Evolutionary conservation across 2,113 vertebrate genomes (phyloP).

Genomic region (Neomonachus schauinslandi): DNA sequence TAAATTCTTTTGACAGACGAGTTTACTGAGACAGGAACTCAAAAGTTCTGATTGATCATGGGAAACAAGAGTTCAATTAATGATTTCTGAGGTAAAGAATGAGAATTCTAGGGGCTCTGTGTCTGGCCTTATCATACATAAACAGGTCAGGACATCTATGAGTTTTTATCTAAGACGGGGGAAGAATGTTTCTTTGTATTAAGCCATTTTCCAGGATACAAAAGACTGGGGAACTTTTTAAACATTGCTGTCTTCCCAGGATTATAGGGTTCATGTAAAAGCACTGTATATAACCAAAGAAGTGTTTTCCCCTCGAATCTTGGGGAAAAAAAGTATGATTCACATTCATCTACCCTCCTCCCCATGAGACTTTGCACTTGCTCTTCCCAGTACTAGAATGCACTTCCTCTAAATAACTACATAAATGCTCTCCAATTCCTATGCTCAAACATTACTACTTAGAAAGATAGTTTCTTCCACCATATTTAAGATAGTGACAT

Average conservation of each 20-base stretch:
- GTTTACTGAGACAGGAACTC: neutral
- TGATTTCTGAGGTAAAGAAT: neutral
- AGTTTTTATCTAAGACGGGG: neutral
- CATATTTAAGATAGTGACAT: neutral
- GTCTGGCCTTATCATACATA: neutral
- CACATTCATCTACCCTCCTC: neutral
- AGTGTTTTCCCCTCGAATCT: neutral
- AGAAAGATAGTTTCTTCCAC: neutral
- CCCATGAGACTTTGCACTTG: neutral
- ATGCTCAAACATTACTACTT: neutral
- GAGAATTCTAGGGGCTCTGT: neutral
- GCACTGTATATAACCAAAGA: neutral
- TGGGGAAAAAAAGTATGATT: neutral
- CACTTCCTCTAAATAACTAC: neutral
- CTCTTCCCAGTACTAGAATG: neutral
- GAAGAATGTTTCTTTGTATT: neutral
- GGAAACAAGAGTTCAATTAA: neutral
- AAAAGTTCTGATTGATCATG: neutral
- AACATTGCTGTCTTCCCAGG: neutral
- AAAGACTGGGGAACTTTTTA: neutral
- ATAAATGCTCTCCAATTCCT: neutral
- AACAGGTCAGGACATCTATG: neutral
- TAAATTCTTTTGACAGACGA: slow-evolving; percentile 8
- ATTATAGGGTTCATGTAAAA: neutral
- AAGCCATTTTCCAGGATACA: neutral